These are phyloP conservation scores for Platalea minor DNA, from an alignment of 2,797 vertebrate genomes.

Conservation along the genomic window DNA sequence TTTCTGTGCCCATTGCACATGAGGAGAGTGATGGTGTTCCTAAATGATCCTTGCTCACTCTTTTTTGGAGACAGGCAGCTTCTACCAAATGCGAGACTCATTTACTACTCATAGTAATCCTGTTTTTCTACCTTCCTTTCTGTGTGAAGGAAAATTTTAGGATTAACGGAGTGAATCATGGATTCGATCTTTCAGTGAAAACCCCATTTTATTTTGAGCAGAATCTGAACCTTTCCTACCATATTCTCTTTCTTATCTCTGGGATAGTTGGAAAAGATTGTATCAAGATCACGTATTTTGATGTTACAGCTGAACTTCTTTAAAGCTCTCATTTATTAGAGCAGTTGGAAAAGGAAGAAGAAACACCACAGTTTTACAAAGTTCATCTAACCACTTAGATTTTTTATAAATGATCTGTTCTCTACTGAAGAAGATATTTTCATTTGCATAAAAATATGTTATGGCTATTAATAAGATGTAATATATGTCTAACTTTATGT, in stretches of 20 bases:
- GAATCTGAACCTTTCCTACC: not conserved
- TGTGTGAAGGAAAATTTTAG: not conserved
- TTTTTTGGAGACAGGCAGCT: not conserved
- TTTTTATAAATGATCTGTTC: not conserved
- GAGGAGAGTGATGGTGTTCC: not conserved
- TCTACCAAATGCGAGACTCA: not conserved
- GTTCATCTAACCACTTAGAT: not conserved
- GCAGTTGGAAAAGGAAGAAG: not conserved
- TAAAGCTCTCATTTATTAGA: not conserved
- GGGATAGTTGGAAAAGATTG: not conserved
- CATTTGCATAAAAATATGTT: not conserved
- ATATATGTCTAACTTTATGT: not conserved
- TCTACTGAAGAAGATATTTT: not conserved
- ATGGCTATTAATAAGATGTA: not conserved
- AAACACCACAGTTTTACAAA: not conserved
- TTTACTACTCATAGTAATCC: not conserved
- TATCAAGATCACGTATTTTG: not conserved
- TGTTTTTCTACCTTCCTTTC: not conserved
- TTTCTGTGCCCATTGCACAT: not conserved
- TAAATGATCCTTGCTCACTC: not conserved
- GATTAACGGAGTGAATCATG: not conserved
- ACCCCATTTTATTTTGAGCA: not conserved
- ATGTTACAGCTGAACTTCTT: not conserved
- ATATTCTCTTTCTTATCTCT: not conserved
- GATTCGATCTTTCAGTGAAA: not conserved